Percentiles rank a stretch among this genome's conserved stretches.
Conservation (phyloP, 1,140 invertebrate species). For the Dendrolimus punctatus region DNA sequence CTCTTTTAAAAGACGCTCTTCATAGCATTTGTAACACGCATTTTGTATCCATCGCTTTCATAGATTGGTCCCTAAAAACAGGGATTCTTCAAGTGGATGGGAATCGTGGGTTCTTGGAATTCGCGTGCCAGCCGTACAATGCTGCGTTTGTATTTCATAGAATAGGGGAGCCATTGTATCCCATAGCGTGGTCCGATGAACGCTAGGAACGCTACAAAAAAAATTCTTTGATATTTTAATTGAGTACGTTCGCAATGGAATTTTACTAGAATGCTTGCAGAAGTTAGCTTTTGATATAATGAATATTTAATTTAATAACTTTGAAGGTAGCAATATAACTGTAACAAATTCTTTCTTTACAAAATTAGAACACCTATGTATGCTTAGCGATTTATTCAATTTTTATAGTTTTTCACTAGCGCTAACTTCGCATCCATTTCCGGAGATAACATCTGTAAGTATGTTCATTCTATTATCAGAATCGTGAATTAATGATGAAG, state of each 20-base stretch:
- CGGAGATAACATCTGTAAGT: too few relatives aligned
- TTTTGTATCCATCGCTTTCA: too few relatives aligned
- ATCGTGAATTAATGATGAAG: too few relatives aligned
- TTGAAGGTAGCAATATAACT: too few relatives aligned
- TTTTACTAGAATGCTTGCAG: not conserved
- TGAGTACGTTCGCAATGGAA: not conserved
- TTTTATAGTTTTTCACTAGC: too few relatives aligned
- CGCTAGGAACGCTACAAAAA: not conserved
- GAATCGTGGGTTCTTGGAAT: conserved; percentile 37
- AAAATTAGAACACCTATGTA: too few relatives aligned
- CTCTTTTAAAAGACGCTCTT: too few relatives aligned
- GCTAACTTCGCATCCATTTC: too few relatives aligned
- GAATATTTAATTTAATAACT: not conserved
- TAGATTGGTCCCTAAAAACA: conserved; percentile 5
- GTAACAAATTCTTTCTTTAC: too few relatives aligned
- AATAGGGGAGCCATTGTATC: conserved; percentile 12
- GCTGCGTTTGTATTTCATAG: conserved; percentile 25
- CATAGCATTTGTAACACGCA: too few relatives aligned
- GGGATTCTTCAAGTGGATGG: conserved; percentile 37
- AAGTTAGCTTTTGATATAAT: not conserved
- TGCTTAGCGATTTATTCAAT: too few relatives aligned
- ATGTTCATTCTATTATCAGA: too few relatives aligned
- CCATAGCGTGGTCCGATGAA: not conserved
- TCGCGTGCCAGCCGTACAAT: conserved; percentile 41
- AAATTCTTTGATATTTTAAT: conserved; percentile 3